Conservation (phyloP, 1,140 invertebrate genomes). For the Euura lappo region DNA sequence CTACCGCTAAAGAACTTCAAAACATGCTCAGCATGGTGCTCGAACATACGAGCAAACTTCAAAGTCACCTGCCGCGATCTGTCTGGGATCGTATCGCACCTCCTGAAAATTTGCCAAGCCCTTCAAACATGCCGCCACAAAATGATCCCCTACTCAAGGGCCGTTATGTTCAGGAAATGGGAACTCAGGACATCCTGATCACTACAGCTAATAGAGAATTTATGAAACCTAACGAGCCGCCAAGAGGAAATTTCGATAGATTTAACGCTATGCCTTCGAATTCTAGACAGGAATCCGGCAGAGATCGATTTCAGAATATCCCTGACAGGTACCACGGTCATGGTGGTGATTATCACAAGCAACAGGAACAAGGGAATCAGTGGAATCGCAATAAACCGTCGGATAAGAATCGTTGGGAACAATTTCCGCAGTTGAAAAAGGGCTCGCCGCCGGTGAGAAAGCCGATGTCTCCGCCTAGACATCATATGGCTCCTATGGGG, state of each 20-base stretch:
- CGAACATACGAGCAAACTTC: constrained; percentile 53
- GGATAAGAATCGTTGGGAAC: constrained; percentile 8
- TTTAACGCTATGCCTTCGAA: background rate
- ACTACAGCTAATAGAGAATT: constrained; percentile 45
- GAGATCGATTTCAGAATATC: background rate
- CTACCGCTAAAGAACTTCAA: constrained; percentile 52
- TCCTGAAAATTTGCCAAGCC: constrained; percentile 22
- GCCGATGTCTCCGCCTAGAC: constrained; percentile 27
- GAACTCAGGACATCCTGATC: constrained; percentile 43
- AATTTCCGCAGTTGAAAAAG: constrained; percentile 16
- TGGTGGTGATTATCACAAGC: constrained; percentile 20
- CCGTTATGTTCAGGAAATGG: constrained; percentile 45
- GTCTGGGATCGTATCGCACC: constrained; percentile 58
- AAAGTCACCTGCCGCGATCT: constrained; percentile 50
- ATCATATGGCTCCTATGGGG: constrained; percentile 18
- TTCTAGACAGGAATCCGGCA: background rate
- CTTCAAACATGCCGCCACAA: constrained; percentile 2
- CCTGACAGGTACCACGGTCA: constrained; percentile 14
- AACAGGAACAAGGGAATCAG: constrained; percentile 17
- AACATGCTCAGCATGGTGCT: constrained; percentile 52
- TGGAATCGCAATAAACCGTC: background rate
- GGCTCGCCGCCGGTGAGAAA: constrained; percentile 12
- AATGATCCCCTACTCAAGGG: constrained; percentile 35
- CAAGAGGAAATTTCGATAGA: constrained; percentile 41
- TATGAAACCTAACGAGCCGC: constrained; percentile 18